A percentile compares a stretch with the other conserved stretches of the same genome.
phyloP scores from a whole-genome alignment of 1,140 invertebrate genomes.

The Carposina sasakii region DNA sequence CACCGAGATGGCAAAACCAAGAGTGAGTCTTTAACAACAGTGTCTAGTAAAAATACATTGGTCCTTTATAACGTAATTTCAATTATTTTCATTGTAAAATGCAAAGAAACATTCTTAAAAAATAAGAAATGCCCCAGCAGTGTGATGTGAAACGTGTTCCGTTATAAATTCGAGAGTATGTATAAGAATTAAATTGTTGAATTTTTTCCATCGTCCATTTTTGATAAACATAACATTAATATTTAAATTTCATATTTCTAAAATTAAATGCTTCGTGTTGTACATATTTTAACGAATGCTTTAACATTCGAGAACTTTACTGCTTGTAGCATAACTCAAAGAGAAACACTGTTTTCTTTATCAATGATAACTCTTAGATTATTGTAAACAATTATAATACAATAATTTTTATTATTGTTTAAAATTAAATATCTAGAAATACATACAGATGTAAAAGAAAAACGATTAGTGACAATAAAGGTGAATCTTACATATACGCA shows the following conservation, averaged over 20 bases:
- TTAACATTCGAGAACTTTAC: conserved; percentile 31
- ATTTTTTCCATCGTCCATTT: conserved; percentile 46
- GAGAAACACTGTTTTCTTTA: conserved; percentile 40
- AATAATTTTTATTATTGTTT: conserved; percentile 59
- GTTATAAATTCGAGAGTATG: too few relatives aligned
- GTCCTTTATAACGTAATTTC: conserved; percentile 50
- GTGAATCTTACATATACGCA: conserved; percentile 64
- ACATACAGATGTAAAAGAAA: conserved; percentile 61
- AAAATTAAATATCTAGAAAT: conserved; percentile 66
- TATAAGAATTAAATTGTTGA: too few relatives aligned
- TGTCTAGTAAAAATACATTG: conserved; percentile 48
- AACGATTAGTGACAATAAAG: conserved; percentile 57
- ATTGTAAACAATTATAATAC: conserved; percentile 53
- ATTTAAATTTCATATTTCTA: conserved; percentile 69
- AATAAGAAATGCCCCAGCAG: conserved; percentile 47
- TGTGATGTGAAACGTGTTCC: conserved; percentile 61
- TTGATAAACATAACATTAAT: conserved; percentile 64
- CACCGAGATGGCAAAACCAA: conserved; percentile 52
- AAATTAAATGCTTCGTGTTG: conserved; percentile 71
- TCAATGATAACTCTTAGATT: conserved; percentile 52
- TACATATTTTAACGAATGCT: conserved; percentile 59
- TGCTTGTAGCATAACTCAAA: conserved; percentile 27
- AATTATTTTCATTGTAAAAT: conserved; percentile 31
- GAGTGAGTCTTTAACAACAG: conserved; percentile 47
- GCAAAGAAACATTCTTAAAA: conserved; percentile 45